Evolutionary conservation across 2,113 vertebrate species (phyloP).

Genomic region (Scomber japonicus): DNA sequence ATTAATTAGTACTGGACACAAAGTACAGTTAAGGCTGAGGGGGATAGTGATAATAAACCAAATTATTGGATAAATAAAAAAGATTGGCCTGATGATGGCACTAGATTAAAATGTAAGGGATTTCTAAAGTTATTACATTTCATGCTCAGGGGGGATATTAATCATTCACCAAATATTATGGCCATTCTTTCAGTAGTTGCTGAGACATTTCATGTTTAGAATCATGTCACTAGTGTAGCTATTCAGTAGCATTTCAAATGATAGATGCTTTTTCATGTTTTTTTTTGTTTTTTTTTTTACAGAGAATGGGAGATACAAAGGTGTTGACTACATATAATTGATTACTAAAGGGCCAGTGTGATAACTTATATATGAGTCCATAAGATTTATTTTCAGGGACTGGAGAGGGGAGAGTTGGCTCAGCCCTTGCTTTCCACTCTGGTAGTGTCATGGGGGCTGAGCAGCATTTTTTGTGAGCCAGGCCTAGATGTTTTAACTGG

Average conservation of each 20-base stretch:
- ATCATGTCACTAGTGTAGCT: neutral
- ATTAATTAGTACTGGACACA: neutral
- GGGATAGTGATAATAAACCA: neutral
- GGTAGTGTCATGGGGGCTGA: constrained; percentile 9
- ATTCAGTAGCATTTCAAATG: too few species aligned
- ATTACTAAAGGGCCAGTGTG: neutral
- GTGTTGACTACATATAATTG: neutral
- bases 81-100: neutral
- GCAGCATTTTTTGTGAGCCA: constrained; percentile 52
- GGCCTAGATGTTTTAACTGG: constrained; percentile 66
- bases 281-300: neutral
- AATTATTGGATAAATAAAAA: neutral
- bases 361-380: neutral
- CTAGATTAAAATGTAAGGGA: neutral
- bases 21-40: neutral
- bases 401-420: constrained; percentile 5
- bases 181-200: neutral
- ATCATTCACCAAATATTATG: neutral
- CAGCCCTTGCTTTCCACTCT: constrained; percentile 4
- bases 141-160: neutral
- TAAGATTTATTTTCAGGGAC: constrained; percentile 9
- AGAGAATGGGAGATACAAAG: neutral
- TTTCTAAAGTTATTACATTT: neutral
- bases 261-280: neutral
- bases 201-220: constrained; percentile 9